Conservation (phyloP, 64 coral and sea anemone genomes). For the Hydrozoanthus tunicans region DNA sequence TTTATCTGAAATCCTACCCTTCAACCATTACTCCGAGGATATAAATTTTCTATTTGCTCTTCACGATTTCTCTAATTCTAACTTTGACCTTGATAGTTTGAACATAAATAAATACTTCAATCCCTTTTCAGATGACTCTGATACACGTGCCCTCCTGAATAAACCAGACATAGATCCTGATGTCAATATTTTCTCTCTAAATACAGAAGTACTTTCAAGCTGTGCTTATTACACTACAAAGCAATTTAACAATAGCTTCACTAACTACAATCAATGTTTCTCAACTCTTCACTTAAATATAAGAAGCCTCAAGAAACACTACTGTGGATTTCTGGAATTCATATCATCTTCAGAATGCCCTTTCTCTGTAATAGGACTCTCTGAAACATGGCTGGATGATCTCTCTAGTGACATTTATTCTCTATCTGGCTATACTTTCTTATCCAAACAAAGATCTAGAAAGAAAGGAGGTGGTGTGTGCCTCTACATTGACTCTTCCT, state of each 20-base stretch:
- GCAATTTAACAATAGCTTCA: slow-evolving; percentile 21
- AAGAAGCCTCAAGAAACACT: slow-evolving; percentile 46
- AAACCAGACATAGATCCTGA: slow-evolving; percentile 35
- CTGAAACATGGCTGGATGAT: slow-evolving; percentile 38
- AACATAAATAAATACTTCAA: slow-evolving; percentile 25
- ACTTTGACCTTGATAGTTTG: slow-evolving; percentile 23
- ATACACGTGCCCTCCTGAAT: slow-evolving; percentile 24
- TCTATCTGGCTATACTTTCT: slow-evolving; percentile 41
- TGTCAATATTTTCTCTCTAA: slow-evolving; percentile 26
- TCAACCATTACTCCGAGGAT: slow-evolving; percentile 38
- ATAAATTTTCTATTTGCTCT: slow-evolving; percentile 17
- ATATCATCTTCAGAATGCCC: slow-evolving; percentile 34
- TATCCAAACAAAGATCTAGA: slow-evolving; percentile 45
- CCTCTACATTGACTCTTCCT: slow-evolving; percentile 51
- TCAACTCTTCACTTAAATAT: slow-evolving; percentile 35
- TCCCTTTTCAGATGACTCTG: slow-evolving; percentile 34
- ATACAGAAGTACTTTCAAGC: slow-evolving; percentile 31
- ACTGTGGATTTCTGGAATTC: slow-evolving; percentile 35
- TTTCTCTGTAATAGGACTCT: slow-evolving; percentile 41
- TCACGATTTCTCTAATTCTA: slow-evolving; percentile 7
- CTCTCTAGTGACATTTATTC: slow-evolving; percentile 36
- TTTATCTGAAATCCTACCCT: slow-evolving; percentile 31
- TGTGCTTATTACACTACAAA: slow-evolving; percentile 36
- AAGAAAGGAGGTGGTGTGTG: slow-evolving; percentile 52
- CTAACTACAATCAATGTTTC: slow-evolving; percentile 23